A percentile compares a stretch with the other conserved stretches of the same genome.
phyloP scores from a whole-genome alignment of 2,113 vertebrate genomes.

The Halcyon malimbica region DNA sequence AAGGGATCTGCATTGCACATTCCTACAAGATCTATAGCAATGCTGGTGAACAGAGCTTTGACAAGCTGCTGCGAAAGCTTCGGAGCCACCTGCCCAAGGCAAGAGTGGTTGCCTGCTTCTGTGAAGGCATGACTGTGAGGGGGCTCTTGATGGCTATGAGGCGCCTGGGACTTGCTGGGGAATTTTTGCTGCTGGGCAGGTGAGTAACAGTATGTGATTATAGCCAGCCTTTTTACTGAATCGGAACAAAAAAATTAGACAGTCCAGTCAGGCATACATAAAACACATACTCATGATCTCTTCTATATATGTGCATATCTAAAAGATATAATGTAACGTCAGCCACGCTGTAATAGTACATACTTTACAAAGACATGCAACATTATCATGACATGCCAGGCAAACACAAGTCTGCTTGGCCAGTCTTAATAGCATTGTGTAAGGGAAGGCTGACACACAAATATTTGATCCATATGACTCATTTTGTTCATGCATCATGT shows the following conservation, averaged over 20 bases:
- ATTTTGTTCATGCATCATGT: neutral
- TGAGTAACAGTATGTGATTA: slow-evolving; percentile 71
- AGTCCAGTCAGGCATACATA: neutral
- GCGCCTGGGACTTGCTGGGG: slow-evolving; percentile 88
- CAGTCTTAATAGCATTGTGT: neutral
- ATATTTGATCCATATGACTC: neutral
- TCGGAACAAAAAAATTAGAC: accelerated
- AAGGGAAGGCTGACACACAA: neutral
- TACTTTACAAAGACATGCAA: neutral
- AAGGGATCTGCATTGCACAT: slow-evolving; percentile 97
- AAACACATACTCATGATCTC: neutral
- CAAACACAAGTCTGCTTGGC: neutral
- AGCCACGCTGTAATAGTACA: neutral
- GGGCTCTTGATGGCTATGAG: slow-evolving; percentile 98
- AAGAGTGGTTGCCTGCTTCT: slow-evolving; percentile 96
- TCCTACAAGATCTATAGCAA: slow-evolving; percentile 99
- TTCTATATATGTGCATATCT: accelerated
- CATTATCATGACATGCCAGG: neutral
- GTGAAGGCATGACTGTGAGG: slow-evolving; percentile 97
- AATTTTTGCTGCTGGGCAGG: slow-evolving; percentile 96
- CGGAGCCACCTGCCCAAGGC: slow-evolving; percentile 92
- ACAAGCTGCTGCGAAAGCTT: slow-evolving; percentile 90
- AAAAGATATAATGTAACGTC: neutral
- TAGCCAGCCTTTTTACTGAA: neutral
- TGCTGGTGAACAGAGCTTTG: slow-evolving; percentile 94